Evolutionary conservation across 2,797 vertebrate genomes (phyloP).

Genomic region (Lepidocolaptes lacrymiger): DNA sequence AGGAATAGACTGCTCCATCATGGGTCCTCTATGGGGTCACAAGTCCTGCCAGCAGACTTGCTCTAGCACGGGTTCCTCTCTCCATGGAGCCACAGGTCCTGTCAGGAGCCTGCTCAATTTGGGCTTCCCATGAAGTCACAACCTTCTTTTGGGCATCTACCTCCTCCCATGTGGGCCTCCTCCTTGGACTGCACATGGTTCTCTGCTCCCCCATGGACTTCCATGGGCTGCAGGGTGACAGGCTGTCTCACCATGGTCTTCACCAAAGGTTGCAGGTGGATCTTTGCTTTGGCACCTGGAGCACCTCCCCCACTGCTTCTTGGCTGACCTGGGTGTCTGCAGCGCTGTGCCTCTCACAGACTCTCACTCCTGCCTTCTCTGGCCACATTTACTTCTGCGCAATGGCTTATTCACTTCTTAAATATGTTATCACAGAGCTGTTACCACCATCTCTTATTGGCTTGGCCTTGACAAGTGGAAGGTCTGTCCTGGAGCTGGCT

Average conservation of each 20-base stretch:
- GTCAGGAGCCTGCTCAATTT: background rate
- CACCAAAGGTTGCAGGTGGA: background rate
- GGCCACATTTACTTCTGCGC: background rate
- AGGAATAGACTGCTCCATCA: background rate
- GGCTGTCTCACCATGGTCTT: background rate
- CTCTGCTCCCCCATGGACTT: background rate
- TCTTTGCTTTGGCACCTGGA: background rate
- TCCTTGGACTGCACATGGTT: background rate
- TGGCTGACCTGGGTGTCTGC: background rate
- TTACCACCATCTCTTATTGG: too few species aligned
- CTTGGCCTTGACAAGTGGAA: background rate
- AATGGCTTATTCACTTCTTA: background rate
- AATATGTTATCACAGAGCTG: background rate
- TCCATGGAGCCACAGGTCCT: background rate
- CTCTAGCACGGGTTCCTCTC: background rate
- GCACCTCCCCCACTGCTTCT: background rate
- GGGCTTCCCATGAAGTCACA: background rate
- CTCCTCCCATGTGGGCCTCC: background rate
- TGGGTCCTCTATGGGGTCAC: rapidly evolving
- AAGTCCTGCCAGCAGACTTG: background rate
- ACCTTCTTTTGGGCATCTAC: background rate
- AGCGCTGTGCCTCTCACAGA: background rate
- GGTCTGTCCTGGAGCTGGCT: background rate
- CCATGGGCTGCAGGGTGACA: background rate
- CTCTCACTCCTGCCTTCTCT: background rate